Evolutionary conservation across 2,797 vertebrate species (phyloP), one percentile per base, ranked within the genome.

Genomic region (Microchirus variegatus): DNA sequence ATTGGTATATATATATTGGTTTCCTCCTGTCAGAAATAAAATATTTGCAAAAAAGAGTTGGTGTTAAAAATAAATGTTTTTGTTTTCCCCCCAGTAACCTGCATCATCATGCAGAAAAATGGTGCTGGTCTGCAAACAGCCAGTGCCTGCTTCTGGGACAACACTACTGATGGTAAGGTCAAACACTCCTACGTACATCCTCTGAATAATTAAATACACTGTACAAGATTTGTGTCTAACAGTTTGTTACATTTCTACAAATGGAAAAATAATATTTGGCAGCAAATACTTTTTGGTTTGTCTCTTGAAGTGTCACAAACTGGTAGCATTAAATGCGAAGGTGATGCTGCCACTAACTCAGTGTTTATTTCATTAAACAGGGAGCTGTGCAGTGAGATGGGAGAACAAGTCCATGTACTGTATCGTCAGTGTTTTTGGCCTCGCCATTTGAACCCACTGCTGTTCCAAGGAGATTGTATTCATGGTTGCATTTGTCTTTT

Each of bases 381-480:
- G 95, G 75, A 96, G 94, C 90, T 98, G 96, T 84, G 94, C 95
- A 0, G 95, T 98, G 77, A 94, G 93, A 85, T 99, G 97, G 96
- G 96, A 98, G 84, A 99, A 98, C 75, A 96, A 97, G 85, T 95
- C 94, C 65, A 95, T 98, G 95, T 97, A 96, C 87, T 98, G 96
- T 82, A 95, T 97, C 3, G 93, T 99, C 91, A 98, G 87, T 66
- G 92, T 97, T 83, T 99, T 98, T 55, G 96, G 96, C 40, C 91
- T 99, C 51, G 94, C 94, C 64, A 92, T 99, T 54, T 98, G 83
- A 94, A 75, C 15, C 15, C 53, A 19, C 36, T 17, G 31, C n/a
- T n/a, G n/a, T n/a, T n/a, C 26, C 26, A 26, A 3, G 26, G 26
- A 26, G 26, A 26, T 26, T 26, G 26, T 26, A 26, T 26, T 26